Conservation (phyloP, 2,113 vertebrate genomes). For the Pelecanus crispus region DNA sequence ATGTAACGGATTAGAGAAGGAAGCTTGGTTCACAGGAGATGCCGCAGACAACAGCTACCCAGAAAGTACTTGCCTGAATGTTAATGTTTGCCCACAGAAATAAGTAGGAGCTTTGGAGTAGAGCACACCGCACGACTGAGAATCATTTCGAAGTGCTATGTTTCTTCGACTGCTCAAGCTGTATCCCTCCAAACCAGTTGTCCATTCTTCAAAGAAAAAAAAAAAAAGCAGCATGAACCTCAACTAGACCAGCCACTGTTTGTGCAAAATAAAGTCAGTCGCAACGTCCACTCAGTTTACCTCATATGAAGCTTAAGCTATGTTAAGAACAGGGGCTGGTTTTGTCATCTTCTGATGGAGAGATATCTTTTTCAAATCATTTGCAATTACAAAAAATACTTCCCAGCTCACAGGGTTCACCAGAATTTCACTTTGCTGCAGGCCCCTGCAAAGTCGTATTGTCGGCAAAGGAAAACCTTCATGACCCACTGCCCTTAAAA, state of each 20-base stretch:
- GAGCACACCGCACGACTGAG: conserved; percentile 75
- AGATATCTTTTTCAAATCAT: background rate
- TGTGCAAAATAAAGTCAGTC: background rate
- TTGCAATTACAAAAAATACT: background rate
- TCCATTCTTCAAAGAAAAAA: conserved; percentile 79
- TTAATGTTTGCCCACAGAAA: conserved; percentile 91
- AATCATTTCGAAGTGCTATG: conserved; percentile 89
- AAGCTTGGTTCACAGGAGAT: background rate
- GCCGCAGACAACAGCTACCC: background rate
- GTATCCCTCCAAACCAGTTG: conserved; percentile 88
- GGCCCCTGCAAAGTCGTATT: background rate
- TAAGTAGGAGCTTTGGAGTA: conserved; percentile 93
- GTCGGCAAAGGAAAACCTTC: background rate
- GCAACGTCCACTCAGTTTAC: background rate
- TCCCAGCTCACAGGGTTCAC: background rate
- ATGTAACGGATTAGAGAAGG: background rate
- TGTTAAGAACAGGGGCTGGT: background rate
- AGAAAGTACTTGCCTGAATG: conserved; percentile 82
- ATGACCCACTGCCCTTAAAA: background rate
- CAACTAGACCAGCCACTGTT: background rate
- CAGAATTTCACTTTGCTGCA: background rate
- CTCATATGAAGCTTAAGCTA: background rate
- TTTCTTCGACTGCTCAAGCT: conserved; percentile 94
- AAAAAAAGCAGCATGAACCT: background rate
- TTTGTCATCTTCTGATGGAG: background rate